Base-by-base conservation (phyloP, 2,888 invertebrate genomes). In the Caenorhabditis angaria region DNA sequence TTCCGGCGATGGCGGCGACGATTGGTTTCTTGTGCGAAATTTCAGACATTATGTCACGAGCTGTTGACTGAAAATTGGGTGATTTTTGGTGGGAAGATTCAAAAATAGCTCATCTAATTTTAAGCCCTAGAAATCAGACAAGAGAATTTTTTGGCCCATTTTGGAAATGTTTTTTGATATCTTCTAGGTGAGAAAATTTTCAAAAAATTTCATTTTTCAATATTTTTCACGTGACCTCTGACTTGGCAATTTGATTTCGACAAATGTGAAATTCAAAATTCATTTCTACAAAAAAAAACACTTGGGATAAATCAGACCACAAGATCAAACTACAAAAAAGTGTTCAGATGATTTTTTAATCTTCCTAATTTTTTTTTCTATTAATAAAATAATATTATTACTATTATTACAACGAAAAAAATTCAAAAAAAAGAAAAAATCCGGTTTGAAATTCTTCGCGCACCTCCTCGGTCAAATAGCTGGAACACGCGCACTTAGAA, bases 31-130 rank as follows among this genome's bases (percentile, higher is more conserved):
- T 82, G 60, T 81, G 78, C n/a, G 77, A 72, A 63, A 86, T 83
- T 75, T 86, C 86, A 24, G 77, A 76, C 82, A 86, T 83, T 60
- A 86, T 87, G 60, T 86, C 86, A 47, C 83, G 65, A 10, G 86
- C 86, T 18, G 86, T 84, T 47, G 71, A 71, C 71, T 71, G 67
- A 35, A 56, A 32, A 32, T 20, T 24, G n/a, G 35, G 6, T 6
- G 14, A 35, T 35, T 35, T 35, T 35, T 35, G 6, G 14, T 6
- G 14, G 35, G 35, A 35, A 10, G 14, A 10, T 35, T 14, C 14
- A 35, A 14, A 14, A 14, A 35, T 10, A 35, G 6, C 35, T 10
- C 35, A 14, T 10, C 14, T 35, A 10, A 10, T 14, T 35, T 10
- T 35, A 6, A 10, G 14, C 35, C 14, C 14, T 35, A 35, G 14